These are phyloP conservation scores for Caenorhabditis tropicalis DNA, from an alignment of 1,140 invertebrate species.

Conservation along the genomic window DNA sequence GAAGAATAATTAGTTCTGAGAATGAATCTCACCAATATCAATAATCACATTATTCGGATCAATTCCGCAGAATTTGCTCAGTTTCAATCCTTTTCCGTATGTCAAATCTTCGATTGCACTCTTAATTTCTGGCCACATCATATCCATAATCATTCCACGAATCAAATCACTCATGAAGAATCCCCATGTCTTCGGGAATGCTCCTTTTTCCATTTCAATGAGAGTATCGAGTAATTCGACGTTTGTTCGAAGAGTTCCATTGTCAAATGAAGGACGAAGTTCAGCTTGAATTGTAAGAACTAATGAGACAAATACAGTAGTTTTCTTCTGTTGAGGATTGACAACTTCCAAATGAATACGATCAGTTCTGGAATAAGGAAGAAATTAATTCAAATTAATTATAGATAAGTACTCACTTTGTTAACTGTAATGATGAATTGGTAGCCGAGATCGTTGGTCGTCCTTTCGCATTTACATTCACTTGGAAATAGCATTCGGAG, in stretches of 20 bases:
- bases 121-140: slow-evolving; percentile 70
- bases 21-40: slow-evolving; percentile 30
- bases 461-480: slow-evolving; percentile 68
- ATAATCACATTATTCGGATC: slow-evolving; percentile 60
- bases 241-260: slow-evolving; percentile 67
- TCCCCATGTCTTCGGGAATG: slow-evolving; percentile 66
- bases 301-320: slow-evolving; percentile 67
- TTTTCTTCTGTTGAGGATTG: slow-evolving; percentile 63
- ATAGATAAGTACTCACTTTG: slow-evolving; percentile 57
- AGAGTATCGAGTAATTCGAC: slow-evolving; percentile 66
- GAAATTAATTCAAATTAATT: not conserved
- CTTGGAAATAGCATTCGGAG: slow-evolving; percentile 67
- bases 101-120: slow-evolving; percentile 65
- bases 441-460: slow-evolving; percentile 59
- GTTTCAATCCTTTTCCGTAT: slow-evolving; percentile 64
- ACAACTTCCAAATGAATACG: slow-evolving; percentile 68
- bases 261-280: slow-evolving; percentile 64
- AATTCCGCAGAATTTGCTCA: slow-evolving; percentile 65
- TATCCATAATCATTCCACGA: slow-evolving; percentile 69
- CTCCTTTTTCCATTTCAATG: slow-evolving; percentile 67
- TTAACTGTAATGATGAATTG: slow-evolving; percentile 63
- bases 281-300: slow-evolving; percentile 61
- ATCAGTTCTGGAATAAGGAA: slow-evolving; percentile 65
- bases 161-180: slow-evolving; percentile 69
- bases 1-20: too few relatives aligned